Percentiles rank a stretch among this genome's conserved stretches.
phyloP scores from a whole-genome alignment of 1,140 invertebrate species.

The Ceratosolen fusciceps region DNA sequence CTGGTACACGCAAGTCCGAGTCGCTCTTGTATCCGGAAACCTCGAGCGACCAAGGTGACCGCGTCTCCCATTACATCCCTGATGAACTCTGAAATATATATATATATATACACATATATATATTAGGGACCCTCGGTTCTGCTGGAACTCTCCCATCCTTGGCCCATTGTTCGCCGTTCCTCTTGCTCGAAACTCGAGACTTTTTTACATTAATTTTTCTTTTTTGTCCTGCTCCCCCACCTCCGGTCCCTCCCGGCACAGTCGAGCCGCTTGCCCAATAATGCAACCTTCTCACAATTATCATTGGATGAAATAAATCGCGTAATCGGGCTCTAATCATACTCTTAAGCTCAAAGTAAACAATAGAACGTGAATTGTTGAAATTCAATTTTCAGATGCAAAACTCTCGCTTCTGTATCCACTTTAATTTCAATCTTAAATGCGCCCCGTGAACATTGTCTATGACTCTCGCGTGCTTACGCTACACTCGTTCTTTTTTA shows the following conservation, averaged over 20 bases:
- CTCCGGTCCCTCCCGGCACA: too few relatives aligned
- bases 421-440: too few relatives aligned
- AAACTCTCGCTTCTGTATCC: too few relatives aligned
- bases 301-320: neutral
- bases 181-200: neutral
- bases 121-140: neutral
- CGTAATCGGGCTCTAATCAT: neutral
- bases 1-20: neutral
- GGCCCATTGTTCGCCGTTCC: neutral
- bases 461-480: too few relatives aligned
- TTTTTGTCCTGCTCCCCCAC: neutral
- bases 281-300: constrained; percentile 17
- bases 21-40: constrained; percentile 6
- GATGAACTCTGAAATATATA: neutral
- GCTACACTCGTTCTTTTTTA: too few relatives aligned
- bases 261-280: neutral
- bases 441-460: too few relatives aligned
- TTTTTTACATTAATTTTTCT: neutral
- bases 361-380: neutral
- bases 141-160: constrained; percentile 26
- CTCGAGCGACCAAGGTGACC: constrained; percentile 5
- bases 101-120: too few relatives aligned
- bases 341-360: neutral
- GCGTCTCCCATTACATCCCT: constrained; percentile 27
- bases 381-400: too few relatives aligned